Evolutionary conservation across 2,888 invertebrate species (phyloP).

Genomic region (Limnephilus marmoratus): DNA sequence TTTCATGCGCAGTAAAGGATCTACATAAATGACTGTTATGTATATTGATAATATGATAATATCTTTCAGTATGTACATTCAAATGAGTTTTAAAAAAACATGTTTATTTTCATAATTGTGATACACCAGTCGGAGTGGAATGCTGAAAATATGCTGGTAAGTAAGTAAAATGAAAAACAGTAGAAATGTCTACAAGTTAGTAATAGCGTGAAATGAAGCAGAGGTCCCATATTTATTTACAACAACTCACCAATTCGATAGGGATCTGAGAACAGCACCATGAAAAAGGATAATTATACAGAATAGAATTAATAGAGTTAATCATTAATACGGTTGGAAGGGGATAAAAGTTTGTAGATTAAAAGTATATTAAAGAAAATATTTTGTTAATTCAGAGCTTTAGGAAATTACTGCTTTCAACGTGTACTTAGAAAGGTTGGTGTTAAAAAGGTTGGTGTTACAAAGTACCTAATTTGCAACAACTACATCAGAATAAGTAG

Average conservation of each 20-base stretch:
- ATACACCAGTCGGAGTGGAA: not conserved
- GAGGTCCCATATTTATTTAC: slow-evolving; percentile 51
- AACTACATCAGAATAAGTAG: too few relatives aligned
- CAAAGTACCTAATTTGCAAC: too few relatives aligned
- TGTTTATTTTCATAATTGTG: not conserved
- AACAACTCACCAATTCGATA: slow-evolving; percentile 67
- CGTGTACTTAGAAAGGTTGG: not conserved
- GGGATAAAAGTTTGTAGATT: not conserved
- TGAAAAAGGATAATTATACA: slow-evolving; percentile 55
- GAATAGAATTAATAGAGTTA: slow-evolving; percentile 44
- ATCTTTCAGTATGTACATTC: not conserved
- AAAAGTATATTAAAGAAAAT: not conserved
- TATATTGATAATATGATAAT: too few relatives aligned
- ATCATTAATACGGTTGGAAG: not conserved
- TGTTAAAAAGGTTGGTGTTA: not conserved
- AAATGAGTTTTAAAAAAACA: not conserved
- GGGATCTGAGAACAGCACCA: slow-evolving; percentile 60
- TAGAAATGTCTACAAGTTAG: slow-evolving; percentile 18
- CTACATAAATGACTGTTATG: not conserved
- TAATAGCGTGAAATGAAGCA: slow-evolving; percentile 39
- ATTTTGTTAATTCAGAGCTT: not conserved
- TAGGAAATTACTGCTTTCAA: not conserved
- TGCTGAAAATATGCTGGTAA: not conserved
- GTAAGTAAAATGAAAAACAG: not conserved
- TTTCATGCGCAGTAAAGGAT: not conserved